Conservation (phyloP, 2,113 vertebrate genomes). For the Daboia siamensis region DNA sequence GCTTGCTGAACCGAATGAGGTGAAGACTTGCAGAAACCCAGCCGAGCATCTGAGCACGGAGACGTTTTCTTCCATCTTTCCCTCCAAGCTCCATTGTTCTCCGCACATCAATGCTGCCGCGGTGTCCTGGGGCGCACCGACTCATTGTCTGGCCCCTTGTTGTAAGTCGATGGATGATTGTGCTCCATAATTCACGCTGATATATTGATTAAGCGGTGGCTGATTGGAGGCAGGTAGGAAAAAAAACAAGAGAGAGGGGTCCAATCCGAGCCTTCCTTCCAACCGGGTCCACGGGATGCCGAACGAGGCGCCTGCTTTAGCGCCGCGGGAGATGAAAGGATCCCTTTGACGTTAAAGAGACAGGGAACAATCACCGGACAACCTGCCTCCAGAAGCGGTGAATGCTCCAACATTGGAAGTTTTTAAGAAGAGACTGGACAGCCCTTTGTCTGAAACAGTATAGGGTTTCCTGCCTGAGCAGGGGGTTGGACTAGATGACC, state of each 20-base stretch:
- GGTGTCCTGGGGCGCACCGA: background rate
- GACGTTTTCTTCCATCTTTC: too few species aligned
- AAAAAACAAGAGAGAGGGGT: background rate
- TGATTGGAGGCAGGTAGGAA: background rate
- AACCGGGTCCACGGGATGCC: too few species aligned
- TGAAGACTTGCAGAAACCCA: too few species aligned
- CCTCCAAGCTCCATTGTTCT: background rate
- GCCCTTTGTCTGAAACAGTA: too few species aligned
- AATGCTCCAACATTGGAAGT: too few species aligned
- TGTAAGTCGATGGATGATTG: background rate
- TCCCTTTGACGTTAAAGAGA: background rate
- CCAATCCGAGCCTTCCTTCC: fast-evolving
- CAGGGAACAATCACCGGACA: background rate
- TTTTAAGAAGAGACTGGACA: too few species aligned
- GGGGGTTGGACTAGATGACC: too few species aligned
- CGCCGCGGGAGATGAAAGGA: background rate
- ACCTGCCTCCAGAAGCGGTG: too few species aligned
- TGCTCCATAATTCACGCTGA: background rate
- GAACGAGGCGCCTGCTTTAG: fast-evolving
- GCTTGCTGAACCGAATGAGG: background rate
- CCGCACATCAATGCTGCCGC: background rate
- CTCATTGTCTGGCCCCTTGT: slow-evolving; percentile 11
- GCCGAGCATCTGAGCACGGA: background rate
- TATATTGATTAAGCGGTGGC: background rate
- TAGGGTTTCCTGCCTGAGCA: too few species aligned